A percentile compares a stretch with the other conserved stretches of the same genome.
These are phyloP conservation scores for Dysmachus trigonus DNA, from an alignment of 2,888 invertebrate species.

Conservation along the genomic window DNA sequence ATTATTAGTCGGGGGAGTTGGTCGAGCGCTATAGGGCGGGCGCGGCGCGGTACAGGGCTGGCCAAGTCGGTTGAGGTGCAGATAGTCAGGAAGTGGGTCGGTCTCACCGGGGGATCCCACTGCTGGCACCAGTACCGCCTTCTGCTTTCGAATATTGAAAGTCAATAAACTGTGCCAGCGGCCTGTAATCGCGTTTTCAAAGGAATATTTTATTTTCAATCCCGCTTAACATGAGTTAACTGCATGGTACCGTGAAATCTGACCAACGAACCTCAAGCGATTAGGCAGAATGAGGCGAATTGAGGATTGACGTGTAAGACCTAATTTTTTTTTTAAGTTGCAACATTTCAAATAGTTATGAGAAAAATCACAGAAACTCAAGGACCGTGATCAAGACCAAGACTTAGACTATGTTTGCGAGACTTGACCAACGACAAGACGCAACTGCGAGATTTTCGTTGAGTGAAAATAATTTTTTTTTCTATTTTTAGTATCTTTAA, in stretches of 20 bases:
- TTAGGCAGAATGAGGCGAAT: neutral
- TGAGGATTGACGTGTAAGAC: neutral
- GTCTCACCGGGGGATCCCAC: neutral
- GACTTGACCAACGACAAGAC: no score
- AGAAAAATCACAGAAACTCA: no score
- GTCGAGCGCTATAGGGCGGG: neutral
- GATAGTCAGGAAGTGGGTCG: neutral
- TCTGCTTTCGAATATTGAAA: neutral
- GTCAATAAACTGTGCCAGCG: neutral
- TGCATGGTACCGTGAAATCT: neutral
- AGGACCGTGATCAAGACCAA: no score
- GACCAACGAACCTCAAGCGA: neutral
- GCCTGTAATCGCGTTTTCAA: neutral
- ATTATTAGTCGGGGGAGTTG: neutral
- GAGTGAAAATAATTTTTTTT: no score
- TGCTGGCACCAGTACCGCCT: neutral
- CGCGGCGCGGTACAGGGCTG: neutral
- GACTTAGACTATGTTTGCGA: no score
- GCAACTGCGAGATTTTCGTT: no score
- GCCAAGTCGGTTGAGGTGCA: neutral
- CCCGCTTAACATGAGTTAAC: neutral
- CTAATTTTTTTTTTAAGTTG: neutral
- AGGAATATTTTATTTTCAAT: neutral
- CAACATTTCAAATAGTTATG: neutral
- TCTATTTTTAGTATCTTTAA: no score